A percentile compares a stretch with the other conserved stretches of the same genome.
These are phyloP conservation scores for Brachypteracias leptosomus DNA, from an alignment of 2,113 vertebrate genomes.

Conservation along the genomic window DNA sequence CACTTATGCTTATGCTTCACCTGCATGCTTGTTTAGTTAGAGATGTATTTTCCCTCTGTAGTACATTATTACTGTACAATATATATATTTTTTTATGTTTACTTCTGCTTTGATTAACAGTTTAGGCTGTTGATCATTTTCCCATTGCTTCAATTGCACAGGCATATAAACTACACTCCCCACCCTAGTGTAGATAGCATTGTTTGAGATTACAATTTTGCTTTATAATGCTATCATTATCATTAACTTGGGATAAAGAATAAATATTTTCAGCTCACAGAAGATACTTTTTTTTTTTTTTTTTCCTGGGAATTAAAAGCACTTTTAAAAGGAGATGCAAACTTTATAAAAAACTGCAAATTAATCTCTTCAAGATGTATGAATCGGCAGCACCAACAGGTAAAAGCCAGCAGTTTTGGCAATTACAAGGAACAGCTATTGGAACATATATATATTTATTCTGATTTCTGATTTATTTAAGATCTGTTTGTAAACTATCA, in stretches of 20 bases:
- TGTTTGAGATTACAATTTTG: background rate
- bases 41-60: background rate
- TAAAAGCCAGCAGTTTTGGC: background rate
- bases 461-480: background rate
- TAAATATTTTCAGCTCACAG: background rate
- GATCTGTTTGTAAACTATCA: background rate
- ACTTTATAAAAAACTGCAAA: background rate
- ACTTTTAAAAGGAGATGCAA: background rate
- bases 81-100: accelerated
- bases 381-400: background rate
- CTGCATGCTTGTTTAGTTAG: background rate
- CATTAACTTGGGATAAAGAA: background rate
- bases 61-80: background rate
- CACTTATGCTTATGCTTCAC: background rate
- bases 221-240: background rate
- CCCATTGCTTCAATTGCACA: background rate
- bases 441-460: background rate
- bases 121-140: background rate
- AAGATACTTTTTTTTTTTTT: background rate
- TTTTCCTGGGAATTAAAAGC: background rate
- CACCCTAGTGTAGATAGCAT: background rate
- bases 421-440: background rate
- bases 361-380: background rate
- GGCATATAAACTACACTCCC: accelerated
- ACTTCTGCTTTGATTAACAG: background rate